Evolutionary conservation across 92 coral and sea anemone species (phyloP), one percentile per base, ranked within the genome.

Genomic region (Micromussa lordhowensis): DNA sequence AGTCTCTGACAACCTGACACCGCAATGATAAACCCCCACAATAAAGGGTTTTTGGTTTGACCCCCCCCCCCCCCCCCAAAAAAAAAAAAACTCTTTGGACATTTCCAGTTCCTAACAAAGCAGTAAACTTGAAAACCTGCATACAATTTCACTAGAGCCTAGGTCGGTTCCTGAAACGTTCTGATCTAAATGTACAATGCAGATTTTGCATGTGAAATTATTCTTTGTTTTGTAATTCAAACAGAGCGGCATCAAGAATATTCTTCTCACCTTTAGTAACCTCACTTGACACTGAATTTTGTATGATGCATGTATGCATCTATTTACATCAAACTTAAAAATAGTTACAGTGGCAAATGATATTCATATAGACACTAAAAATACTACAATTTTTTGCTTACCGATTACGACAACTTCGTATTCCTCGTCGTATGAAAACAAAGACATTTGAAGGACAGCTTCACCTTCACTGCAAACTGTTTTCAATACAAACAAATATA

Each of bases 351-450:
- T 54, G 59, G 3, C 59, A 54, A n/a, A 59, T 19, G 66, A 59
- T 59, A 18, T 59, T 57, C 11, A n/a, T n/a, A 29, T 29, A 36
- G 35, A 31, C 80, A n/a, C n/a, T n/a, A 49, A 21, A 1, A 16
- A n/a, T 11, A n/a, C 15, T 18, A 79, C 22, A 66, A 40, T 22
- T 26, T 24, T 57, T 24, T 11, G 22, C 90, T 78, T 59, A 92
- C 95, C 95, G 86, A 92, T 92, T 32, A 92, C 86, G 55, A 86
- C 88, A 44, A 90, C 95, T 79, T 92, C 95, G 35, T 73, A 89
- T 24, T 85, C 92, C 12, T 89, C 93, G 40, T 73, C 85, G 17
- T 24, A 51, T 51, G 88, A 3, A 48, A 59, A 58, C 28, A 85
- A 22, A 18, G 88, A 76, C 88, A 85, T 85, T 30, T 64, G 88